Conservation (phyloP, 1,140 invertebrate species). For the Trichonephila inaurata region DNA sequence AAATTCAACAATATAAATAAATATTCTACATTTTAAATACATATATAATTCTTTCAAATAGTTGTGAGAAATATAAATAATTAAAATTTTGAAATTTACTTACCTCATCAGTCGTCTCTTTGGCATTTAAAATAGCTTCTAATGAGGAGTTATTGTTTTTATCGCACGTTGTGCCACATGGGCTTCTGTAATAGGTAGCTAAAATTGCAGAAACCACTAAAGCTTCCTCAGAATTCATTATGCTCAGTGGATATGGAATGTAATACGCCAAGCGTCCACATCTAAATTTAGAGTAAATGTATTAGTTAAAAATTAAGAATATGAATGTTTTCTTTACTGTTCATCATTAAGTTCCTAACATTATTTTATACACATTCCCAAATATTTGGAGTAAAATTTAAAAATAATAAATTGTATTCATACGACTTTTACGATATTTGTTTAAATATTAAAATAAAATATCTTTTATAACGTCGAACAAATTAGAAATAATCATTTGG, state of each 20-base stretch:
- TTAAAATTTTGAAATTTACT: neutral
- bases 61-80: too few relatives aligned
- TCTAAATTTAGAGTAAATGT: conserved; percentile 73
- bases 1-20: too few relatives aligned
- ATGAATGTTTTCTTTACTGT: neutral
- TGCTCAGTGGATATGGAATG: conserved; percentile 79
- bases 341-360: too few relatives aligned
- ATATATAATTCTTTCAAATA: too few relatives aligned
- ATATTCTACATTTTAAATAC: too few relatives aligned
- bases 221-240: conserved; percentile 77
- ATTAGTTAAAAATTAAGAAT: neutral
- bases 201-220: conserved; percentile 78
- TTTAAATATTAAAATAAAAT: too few relatives aligned
- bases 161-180: conserved; percentile 75
- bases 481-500: too few relatives aligned
- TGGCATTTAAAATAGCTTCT: neutral
- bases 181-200: conserved; percentile 77
- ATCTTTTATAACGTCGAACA: too few relatives aligned
- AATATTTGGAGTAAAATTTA: too few relatives aligned
- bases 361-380: too few relatives aligned
- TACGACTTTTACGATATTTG: too few relatives aligned
- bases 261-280: conserved; percentile 79
- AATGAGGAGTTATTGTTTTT: neutral
- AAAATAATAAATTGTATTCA: too few relatives aligned
- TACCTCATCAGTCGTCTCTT: neutral